Base-by-base conservation (phyloP, 1,140 invertebrate species). In the silkworm (Bombyx mori) region DNA sequence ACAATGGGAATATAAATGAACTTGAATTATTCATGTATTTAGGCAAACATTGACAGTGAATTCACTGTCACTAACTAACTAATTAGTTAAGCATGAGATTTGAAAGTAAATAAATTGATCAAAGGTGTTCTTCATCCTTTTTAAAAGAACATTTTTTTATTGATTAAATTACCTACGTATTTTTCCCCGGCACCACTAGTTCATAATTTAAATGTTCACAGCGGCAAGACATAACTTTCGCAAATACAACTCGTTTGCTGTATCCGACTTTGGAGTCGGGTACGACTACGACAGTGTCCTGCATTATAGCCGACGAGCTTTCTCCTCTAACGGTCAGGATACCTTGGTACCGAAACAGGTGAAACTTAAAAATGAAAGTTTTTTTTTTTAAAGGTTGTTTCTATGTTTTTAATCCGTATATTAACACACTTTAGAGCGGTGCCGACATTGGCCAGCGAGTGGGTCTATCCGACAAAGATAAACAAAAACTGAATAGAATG, bases 231-330 rank as follows among this genome's bases (percentile, higher is more conserved):
- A 92, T 68, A 94, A 94, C 71, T 94, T 94, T 71, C 90, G 91
- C 43, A 94, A 94, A 76, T 93, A 93, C 65, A 89, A 91, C 45
- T 84, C 85, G 42, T 88, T 89, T 26, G 88, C 89, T 6, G 91
- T 93, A 12, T 91, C 90, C 4, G 91, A 93, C 71, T 93, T 91
- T 64, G 89, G 89, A 8, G 82, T 90, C 26, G 79, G 79, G 12
- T 95, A 95, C 66, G 93, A 94, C 80, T 94, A 94, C 69, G 85
- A 88, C 7, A 93, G 92, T 71, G 89, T 94, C 10, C 91, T 94
- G 90, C 94, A 95, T 73, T 94, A 95, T 66, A 91, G 90, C 58
- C 82, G 89, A 43, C 88, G 88, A 62, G 92, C 92, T 42, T 95
- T 94, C 76, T 92, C 92, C 5, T 86, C 79, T 56, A 92, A 93